Conservation (phyloP, 2,797 vertebrate genomes). For the Xenops minutus region DNA sequence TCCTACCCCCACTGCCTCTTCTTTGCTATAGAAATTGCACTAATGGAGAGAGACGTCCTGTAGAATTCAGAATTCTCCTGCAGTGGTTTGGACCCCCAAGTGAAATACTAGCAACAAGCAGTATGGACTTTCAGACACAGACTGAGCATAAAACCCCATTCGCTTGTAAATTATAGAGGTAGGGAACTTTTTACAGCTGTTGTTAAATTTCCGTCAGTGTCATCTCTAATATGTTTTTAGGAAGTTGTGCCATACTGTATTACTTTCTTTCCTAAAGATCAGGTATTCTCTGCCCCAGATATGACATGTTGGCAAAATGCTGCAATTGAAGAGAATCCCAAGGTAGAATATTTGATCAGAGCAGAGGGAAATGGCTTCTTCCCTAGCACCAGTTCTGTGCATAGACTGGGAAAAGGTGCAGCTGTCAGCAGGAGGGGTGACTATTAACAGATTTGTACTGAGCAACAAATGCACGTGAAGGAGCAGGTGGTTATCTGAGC, state of each 20-base stretch:
- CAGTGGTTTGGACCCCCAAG: not conserved
- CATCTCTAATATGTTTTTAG: not conserved
- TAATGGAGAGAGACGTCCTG: not conserved
- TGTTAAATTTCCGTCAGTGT: not conserved
- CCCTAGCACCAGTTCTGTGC: not conserved
- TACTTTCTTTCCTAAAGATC: not conserved
- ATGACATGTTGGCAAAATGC: not conserved
- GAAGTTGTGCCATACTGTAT: not conserved
- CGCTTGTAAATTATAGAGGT: not conserved
- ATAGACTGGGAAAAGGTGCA: not conserved
- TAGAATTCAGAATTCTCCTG: not conserved
- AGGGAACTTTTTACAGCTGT: not conserved
- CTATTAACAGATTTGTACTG: not conserved
- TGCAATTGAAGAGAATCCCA: not conserved
- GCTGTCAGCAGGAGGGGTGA: not conserved
- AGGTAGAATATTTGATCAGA: not conserved
- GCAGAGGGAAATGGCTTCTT: not conserved
- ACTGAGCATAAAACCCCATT: not conserved
- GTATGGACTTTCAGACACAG: not conserved
- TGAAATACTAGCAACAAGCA: not conserved
- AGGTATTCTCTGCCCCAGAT: not conserved
- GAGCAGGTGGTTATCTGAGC: constrained; percentile 47
- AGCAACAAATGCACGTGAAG: constrained; percentile 13
- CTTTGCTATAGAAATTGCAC: not conserved
- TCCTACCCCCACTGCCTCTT: not conserved